These are phyloP conservation scores for Habroteleia sp. DNA, from an alignment of 2,888 invertebrate genomes.

Conservation along the genomic window DNA sequence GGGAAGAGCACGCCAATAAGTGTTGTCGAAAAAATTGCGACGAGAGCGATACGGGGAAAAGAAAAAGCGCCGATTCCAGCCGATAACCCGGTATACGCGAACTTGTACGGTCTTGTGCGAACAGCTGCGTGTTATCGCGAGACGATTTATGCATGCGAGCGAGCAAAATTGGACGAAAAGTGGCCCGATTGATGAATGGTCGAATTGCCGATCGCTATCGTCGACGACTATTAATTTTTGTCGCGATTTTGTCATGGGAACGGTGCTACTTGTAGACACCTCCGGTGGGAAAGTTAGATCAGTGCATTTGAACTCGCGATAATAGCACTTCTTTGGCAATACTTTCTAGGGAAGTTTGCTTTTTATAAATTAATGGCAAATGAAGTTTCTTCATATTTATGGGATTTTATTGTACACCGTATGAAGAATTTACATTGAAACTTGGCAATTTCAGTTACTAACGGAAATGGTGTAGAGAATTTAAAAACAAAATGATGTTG, in stretches of 20 bases:
- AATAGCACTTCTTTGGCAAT: too few species aligned
- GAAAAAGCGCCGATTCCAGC: slow-evolving; percentile 22
- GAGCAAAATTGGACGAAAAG: slow-evolving; percentile 15
- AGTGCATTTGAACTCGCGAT: too few species aligned
- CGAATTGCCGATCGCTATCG: slow-evolving; percentile 14
- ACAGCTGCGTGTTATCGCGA: slow-evolving; percentile 27
- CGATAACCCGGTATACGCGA: slow-evolving; percentile 35
- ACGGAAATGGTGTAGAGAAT: too few species aligned
- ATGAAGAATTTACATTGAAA: too few species aligned
- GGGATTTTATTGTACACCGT: too few species aligned
- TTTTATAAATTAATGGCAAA: too few species aligned
- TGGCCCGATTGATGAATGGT: slow-evolving; percentile 25
- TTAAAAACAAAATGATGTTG: too few species aligned
- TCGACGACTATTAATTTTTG: neutral
- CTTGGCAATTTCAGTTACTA: too few species aligned
- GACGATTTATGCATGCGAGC: slow-evolving; percentile 22
- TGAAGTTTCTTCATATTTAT: too few species aligned
- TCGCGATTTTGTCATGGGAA: slow-evolving; percentile 9
- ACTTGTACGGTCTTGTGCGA: slow-evolving; percentile 22
- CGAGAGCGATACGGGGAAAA: slow-evolving; percentile 3
- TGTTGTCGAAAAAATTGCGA: slow-evolving; percentile 11
- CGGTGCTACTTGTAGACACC: too few species aligned
- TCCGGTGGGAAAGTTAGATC: too few species aligned
- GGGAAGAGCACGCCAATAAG: slow-evolving; percentile 30
- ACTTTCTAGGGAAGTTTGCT: neutral